Evolutionary conservation across 2,113 vertebrate genomes (phyloP).

Genomic region (Orthonyx spaldingii): DNA sequence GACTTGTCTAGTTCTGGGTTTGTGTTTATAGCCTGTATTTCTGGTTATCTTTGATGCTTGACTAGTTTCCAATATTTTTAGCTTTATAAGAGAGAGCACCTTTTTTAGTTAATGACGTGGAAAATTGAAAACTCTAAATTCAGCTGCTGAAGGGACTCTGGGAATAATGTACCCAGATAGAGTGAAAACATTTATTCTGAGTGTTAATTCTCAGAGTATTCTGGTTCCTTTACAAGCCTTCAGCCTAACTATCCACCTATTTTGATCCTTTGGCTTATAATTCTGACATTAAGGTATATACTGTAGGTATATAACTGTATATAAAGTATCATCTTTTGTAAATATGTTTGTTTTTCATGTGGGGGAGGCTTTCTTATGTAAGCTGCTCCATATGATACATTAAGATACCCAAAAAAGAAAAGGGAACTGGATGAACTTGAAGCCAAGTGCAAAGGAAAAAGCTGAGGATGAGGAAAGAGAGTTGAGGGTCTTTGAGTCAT

Average conservation of each 20-base stretch:
- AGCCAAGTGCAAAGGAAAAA: not conserved
- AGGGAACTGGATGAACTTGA: not conserved
- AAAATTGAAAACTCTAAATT: not conserved
- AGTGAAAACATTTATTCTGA: not conserved
- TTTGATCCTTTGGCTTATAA: not conserved
- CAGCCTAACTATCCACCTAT: not conserved
- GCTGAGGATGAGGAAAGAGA: not conserved
- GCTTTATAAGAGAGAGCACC: not conserved
- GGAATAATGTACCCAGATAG: not conserved
- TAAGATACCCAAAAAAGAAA: not conserved
- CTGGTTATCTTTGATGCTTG: not conserved
- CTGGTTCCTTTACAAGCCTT: not conserved
- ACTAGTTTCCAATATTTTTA: not conserved
- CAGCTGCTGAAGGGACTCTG: not conserved
- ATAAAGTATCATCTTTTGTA: not conserved
- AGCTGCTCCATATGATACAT: not conserved
- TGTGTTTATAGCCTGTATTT: not conserved
- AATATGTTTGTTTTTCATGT: not conserved
- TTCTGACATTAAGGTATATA: not conserved
- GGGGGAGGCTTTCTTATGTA: not conserved
- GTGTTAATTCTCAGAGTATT: not conserved
- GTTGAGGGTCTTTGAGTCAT: not conserved
- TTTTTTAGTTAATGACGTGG: not conserved
- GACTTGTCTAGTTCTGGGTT: not conserved
- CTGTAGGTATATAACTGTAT: no score